Percentiles rank a stretch among this genome's conserved stretches.
Evolutionary conservation across 2,797 vertebrate species (phyloP).

Genomic region (Australoheros facetus): DNA sequence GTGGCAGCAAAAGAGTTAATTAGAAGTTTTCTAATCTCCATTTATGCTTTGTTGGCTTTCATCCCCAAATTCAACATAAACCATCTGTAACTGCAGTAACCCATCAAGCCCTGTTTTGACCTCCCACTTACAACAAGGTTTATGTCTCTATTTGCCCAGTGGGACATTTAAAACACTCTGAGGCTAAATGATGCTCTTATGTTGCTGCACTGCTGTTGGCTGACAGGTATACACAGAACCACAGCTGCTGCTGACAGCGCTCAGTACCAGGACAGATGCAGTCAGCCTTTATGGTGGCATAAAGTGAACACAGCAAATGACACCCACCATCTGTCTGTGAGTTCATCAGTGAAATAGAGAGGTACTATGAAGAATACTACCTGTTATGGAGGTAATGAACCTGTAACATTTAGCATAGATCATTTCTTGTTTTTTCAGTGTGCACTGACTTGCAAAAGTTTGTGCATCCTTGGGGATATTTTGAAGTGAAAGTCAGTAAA

Average conservation of each 20-base stretch:
- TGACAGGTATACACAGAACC: constrained; percentile 67
- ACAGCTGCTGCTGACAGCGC: constrained; percentile 71
- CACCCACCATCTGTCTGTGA: constrained; percentile 86
- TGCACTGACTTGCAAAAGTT: no score
- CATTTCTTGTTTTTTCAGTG: no score
- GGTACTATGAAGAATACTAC: background rate
- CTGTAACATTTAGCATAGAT: background rate
- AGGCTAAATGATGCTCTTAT: constrained; percentile 74
- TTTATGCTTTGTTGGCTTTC: background rate
- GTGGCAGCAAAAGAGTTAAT: background rate
- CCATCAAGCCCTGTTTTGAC: constrained; percentile 22
- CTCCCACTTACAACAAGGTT: constrained; percentile 33
- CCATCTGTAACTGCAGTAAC: background rate
- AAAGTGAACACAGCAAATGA: constrained; percentile 79
- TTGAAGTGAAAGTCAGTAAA: no score
- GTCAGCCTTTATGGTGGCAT: constrained; percentile 82
- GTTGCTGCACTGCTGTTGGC: constrained; percentile 50
- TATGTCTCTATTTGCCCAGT: constrained; percentile 40
- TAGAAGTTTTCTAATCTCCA: background rate
- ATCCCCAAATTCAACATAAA: background rate
- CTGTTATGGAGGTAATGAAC: constrained; percentile 8
- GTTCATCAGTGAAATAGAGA: constrained; percentile 65
- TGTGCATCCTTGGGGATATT: no score
- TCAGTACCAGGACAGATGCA: constrained; percentile 84
- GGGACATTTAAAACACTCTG: constrained; percentile 61